Conservation (phyloP, 2,797 vertebrate species). For the Sebastes aleutianus region DNA sequence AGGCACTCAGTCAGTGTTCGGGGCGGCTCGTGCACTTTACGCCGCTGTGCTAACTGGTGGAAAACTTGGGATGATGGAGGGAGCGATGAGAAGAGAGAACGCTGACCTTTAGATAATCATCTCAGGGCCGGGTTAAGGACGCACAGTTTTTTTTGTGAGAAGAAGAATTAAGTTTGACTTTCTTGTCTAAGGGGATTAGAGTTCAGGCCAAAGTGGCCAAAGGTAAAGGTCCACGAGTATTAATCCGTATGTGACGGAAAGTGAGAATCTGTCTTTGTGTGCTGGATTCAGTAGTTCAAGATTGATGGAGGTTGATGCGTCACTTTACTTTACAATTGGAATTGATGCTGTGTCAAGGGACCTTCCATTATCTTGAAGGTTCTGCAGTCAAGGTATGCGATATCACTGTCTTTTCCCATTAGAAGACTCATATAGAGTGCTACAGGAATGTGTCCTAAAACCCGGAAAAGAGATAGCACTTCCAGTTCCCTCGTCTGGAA, state of each 20-base stretch:
- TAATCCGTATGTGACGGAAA: slow-evolving; percentile 28
- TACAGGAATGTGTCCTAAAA: no score
- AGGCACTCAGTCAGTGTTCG: slow-evolving; percentile 71
- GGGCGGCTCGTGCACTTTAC: slow-evolving; percentile 44
- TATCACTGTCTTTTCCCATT: background rate
- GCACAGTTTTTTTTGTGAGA: background rate
- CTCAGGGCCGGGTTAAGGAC: slow-evolving; percentile 35
- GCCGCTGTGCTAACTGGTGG: slow-evolving; percentile 34
- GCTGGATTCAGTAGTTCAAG: slow-evolving; percentile 15
- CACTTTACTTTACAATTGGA: background rate
- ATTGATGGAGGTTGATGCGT: slow-evolving; percentile 23
- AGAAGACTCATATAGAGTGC: no score
- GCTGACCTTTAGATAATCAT: slow-evolving; percentile 74
- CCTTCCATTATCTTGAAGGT: background rate
- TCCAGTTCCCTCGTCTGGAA: no score
- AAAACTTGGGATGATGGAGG: slow-evolving; percentile 54
- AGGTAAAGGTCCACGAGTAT: slow-evolving; percentile 39
- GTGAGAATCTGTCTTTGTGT: slow-evolving; percentile 42
- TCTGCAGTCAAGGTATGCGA: slow-evolving; percentile 9
- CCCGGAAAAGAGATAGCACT: background rate
- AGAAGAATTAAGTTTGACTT: slow-evolving; percentile 58
- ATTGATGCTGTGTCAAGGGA: background rate
- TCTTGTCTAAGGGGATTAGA: slow-evolving; percentile 49
- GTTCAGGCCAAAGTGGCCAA: slow-evolving; percentile 26
- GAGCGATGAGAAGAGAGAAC: slow-evolving; percentile 28